phyloP scores from a whole-genome alignment of 2,113 vertebrate species.

The Rhinichthys klamathensis region DNA sequence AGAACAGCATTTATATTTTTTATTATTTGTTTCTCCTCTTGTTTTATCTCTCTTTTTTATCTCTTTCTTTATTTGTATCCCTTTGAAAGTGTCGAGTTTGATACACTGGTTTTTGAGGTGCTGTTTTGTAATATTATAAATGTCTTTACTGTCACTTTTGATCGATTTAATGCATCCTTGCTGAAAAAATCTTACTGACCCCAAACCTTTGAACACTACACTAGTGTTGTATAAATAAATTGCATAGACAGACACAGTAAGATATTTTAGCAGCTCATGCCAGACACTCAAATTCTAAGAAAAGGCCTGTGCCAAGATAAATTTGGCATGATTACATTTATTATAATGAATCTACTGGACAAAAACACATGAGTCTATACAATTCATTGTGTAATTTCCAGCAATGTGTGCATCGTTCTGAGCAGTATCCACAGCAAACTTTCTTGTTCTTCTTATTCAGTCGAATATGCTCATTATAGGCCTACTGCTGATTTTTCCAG shows the following conservation, averaged over 20 bases:
- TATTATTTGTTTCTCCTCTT: too few relatives aligned
- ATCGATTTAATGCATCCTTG: neutral
- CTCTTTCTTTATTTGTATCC: too few relatives aligned
- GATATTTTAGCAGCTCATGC: neutral
- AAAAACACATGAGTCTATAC: slow-evolving; percentile 6
- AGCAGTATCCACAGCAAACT: neutral
- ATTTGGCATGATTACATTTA: slow-evolving; percentile 8
- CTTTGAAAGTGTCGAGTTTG: too few relatives aligned
- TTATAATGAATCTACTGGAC: neutral
- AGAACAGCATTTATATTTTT: too few relatives aligned
- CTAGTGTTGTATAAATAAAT: neutral
- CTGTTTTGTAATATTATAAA: too few relatives aligned
- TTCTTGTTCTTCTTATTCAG: neutral
- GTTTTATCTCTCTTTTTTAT: too few relatives aligned
- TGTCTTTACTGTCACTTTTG: neutral
- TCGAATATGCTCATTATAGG: neutral
- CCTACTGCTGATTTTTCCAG: neutral
- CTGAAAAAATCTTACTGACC: neutral
- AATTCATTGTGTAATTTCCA: neutral
- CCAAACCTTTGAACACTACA: neutral
- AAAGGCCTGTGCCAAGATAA: neutral
- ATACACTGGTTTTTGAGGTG: too few relatives aligned
- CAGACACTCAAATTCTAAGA: neutral
- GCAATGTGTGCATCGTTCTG: neutral
- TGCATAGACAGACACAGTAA: neutral